Base-by-base conservation (phyloP, 2,888 invertebrate genomes). In the Meganola albula region DNA sequence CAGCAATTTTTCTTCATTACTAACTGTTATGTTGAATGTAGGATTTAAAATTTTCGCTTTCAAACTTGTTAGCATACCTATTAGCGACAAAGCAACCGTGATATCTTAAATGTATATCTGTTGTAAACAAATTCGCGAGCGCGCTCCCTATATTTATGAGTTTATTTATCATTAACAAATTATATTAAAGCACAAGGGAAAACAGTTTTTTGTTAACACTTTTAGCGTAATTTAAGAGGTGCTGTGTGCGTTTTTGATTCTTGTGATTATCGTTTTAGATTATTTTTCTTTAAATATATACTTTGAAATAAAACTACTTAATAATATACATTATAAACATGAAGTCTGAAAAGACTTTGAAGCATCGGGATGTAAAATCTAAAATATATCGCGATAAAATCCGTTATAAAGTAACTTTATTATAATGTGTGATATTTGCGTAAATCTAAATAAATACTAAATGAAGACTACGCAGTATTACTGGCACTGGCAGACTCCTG, bases 151-250 rank as follows among this genome's bases (percentile, higher is more conserved):
- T 65, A 86, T 85, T 87, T 87, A 87, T 86, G 85, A 76, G 86
- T 85, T 86, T 87, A 86, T 86, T 85, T 86, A 86, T 86, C 86
- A 87, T 86, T 86, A 86, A 79, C 86, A 79, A 87, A 87, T 86
- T 86, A 86, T 85, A 86, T 85, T 78, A 80, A 82, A 82, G 73
- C 74, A 69, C 66, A 61, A 60, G 61, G 62, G 64, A 60, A 68
- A 63, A 72, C 72, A 63, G 59, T 74, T 79, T 82, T 80, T 79
- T 75, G 67, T 68, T 54, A 57, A 64, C 64, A 67, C 58, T 71
- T 65, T 66, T 57, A 61, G 58, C 60, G 45, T 58, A 63, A 65
- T 71, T 68, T 63, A 62, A 60, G 56, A 23, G 44, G 47, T 57
- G 58, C 58, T 47, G 58, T 59, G 58, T 59, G 58, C 59, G 59